These are phyloP conservation scores for Craseonycteris thonglongyai DNA, from an alignment of 2,113 vertebrate genomes.

Conservation along the genomic window DNA sequence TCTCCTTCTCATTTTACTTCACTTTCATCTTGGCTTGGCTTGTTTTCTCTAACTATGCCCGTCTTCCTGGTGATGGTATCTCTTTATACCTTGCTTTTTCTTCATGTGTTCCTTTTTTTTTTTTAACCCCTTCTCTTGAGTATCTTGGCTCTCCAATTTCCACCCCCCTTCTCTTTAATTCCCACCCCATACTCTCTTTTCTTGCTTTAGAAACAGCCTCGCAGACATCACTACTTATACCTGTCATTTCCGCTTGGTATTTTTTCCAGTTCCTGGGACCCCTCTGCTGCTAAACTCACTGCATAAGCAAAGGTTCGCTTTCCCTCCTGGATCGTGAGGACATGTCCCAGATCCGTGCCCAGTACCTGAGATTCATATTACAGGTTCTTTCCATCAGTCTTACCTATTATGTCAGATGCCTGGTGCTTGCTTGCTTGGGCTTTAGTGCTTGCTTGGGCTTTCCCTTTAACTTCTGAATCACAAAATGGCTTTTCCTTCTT, in stretches of 20 bases:
- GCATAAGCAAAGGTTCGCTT: neutral
- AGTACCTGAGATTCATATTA: neutral
- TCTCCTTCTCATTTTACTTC: neutral
- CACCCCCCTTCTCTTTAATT: neutral
- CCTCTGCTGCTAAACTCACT: neutral
- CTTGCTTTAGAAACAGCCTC: neutral
- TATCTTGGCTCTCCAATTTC: neutral
- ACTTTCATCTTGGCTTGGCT: neutral
- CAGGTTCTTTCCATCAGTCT: neutral
- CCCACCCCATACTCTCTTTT: neutral
- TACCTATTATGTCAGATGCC: slow-evolving; percentile 26
- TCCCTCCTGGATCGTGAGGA: neutral
- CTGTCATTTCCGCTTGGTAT: neutral
- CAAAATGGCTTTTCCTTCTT: slow-evolving; percentile 35
- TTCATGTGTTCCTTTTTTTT: neutral
- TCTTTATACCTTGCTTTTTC: neutral
- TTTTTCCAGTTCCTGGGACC: neutral
- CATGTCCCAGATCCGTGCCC: neutral
- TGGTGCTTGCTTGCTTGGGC: too few species aligned
- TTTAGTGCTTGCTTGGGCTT: neutral
- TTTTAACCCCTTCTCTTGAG: neutral
- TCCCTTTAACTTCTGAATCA: rapidly evolving
- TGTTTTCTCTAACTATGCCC: neutral
- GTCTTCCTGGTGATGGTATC: neutral
- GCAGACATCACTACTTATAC: neutral